phyloP scores from a whole-genome alignment of 2,113 vertebrate genomes.

The Gymnobelideus leadbeateri region DNA sequence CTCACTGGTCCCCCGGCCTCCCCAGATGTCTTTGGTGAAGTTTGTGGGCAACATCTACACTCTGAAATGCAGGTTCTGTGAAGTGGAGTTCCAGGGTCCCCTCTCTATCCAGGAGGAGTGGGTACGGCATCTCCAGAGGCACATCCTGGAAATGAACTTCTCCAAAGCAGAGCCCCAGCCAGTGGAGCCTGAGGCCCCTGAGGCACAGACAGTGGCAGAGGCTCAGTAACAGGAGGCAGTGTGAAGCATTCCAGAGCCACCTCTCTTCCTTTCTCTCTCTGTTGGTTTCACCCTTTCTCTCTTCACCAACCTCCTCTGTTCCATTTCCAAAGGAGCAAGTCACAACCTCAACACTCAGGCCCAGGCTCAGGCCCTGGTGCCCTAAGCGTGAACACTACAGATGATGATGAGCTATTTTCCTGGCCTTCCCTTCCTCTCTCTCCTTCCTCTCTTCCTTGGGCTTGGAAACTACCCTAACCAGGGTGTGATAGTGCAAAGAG shows the following conservation, averaged over 20 bases:
- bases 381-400: slow-evolving; percentile 58
- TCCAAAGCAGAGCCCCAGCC: slow-evolving; percentile 86
- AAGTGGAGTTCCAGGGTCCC: slow-evolving; percentile 96
- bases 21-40: slow-evolving; percentile 94
- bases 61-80: slow-evolving; percentile 98
- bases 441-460: slow-evolving; percentile 35
- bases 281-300: slow-evolving; percentile 36
- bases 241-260: slow-evolving; percentile 75
- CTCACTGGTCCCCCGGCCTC: slow-evolving; percentile 93
- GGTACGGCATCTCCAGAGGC: slow-evolving; percentile 96
- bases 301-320: slow-evolving; percentile 60
- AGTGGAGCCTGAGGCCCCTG: slow-evolving; percentile 77
- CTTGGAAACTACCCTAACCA: not conserved
- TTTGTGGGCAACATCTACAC: slow-evolving; percentile 97
- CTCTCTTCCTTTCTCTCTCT: slow-evolving; percentile 55
- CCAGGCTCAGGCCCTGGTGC: slow-evolving; percentile 73
- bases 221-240: slow-evolving; percentile 73
- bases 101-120: slow-evolving; percentile 97
- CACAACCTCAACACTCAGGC: slow-evolving; percentile 78
- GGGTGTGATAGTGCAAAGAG: not conserved
- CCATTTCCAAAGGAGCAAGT: slow-evolving; percentile 81
- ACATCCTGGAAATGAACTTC: slow-evolving; percentile 97
- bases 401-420: not conserved
- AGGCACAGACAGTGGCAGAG: slow-evolving; percentile 79
- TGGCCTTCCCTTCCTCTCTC: slow-evolving; percentile 59